These are phyloP conservation scores for Coccyzus lansbergi DNA, from an alignment of 2,797 vertebrate species.

Conservation along the genomic window DNA sequence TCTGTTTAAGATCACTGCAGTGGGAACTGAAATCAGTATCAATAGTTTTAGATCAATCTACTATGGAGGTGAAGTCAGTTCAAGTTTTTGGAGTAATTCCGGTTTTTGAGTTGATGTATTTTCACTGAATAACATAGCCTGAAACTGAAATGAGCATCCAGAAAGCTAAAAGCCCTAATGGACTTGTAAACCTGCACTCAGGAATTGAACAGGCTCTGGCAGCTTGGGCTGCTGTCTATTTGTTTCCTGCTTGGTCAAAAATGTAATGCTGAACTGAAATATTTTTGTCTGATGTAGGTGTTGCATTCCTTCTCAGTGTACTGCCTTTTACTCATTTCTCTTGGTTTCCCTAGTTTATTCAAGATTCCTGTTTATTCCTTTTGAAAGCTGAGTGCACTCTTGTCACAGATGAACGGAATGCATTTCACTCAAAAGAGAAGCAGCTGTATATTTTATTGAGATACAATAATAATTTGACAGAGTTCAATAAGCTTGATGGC, in stretches of 20 bases:
- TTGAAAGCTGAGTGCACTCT: background rate
- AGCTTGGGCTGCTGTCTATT: background rate
- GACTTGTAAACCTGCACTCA: background rate
- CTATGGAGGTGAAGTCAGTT: background rate
- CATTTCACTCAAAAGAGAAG: background rate
- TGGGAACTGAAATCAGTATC: background rate
- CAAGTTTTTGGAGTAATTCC: background rate
- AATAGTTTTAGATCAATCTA: background rate
- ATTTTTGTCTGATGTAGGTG: background rate
- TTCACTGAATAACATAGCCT: background rate
- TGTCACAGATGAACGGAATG: background rate
- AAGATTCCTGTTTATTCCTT: background rate
- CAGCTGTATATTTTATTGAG: background rate
- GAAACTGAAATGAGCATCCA: background rate
- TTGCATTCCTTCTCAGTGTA: background rate
- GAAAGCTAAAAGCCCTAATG: background rate
- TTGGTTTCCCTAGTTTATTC: background rate
- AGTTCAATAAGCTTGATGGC: background rate
- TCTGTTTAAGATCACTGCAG: background rate
- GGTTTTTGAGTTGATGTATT: background rate
- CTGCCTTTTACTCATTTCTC: background rate
- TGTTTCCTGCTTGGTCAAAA: background rate
- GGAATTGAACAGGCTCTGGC: background rate
- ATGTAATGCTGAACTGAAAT: background rate
- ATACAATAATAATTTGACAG: background rate